phyloP scores from a whole-genome alignment of 2,113 vertebrate genomes.

The Microtus oregoni region DNA sequence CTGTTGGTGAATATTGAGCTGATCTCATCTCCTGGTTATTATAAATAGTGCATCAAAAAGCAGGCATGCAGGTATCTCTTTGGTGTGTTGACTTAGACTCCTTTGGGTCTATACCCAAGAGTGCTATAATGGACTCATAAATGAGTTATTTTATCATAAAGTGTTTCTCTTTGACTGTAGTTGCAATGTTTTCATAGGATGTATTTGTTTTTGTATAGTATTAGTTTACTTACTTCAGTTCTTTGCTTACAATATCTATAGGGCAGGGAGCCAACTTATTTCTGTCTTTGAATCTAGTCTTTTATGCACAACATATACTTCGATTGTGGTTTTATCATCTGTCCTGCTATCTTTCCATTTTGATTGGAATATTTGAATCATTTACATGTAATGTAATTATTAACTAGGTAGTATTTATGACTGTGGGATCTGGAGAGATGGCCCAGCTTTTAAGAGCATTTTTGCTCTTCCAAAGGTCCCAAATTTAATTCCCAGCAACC shows the following conservation, averaged over 20 bases:
- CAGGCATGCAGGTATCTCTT: neutral
- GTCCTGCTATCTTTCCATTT: neutral
- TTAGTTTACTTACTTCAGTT: neutral
- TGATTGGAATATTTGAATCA: neutral
- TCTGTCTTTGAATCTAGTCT: neutral
- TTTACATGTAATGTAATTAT: slow-evolving; percentile 10
- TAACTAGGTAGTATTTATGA: neutral
- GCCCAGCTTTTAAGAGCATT: too few relatives aligned
- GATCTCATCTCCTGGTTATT: neutral
- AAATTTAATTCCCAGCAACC: too few relatives aligned
- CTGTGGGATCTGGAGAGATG: neutral
- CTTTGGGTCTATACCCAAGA: neutral
- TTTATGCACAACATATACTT: neutral
- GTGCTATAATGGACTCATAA: neutral
- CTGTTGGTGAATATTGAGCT: neutral
- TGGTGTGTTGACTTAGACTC: neutral
- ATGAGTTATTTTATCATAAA: neutral
- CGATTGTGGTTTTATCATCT: neutral
- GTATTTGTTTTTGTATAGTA: neutral
- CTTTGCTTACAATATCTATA: neutral
- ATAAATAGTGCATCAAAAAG: neutral
- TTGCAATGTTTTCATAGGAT: neutral
- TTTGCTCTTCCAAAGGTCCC: too few relatives aligned
- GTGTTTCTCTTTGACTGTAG: neutral
- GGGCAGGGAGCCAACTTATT: neutral